Evolutionary conservation across 2,888 invertebrate genomes (phyloP), one percentile per base, ranked within the genome.

Genomic region (Myopa tessellatipennis): DNA sequence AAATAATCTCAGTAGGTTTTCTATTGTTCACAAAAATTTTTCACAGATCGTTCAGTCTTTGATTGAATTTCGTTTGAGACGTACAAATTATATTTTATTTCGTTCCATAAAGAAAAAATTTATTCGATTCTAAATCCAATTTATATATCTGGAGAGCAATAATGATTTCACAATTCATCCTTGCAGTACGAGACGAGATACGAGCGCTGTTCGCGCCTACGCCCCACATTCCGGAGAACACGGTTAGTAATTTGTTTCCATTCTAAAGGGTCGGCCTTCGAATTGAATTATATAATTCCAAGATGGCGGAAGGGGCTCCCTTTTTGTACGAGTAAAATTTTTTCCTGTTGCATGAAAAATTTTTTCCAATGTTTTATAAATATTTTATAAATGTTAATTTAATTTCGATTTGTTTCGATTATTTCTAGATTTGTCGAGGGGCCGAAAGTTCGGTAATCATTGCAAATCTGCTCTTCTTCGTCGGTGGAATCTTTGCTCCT

Each of bases 111-210:
- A 26, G 26, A 67, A 16, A 50, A 76, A 2, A 36, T 18, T 26
- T 26, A 2, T 26, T 26, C 26, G 26, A 2, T 26, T 26, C 26
- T 26, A 26, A 26, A 26, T 26, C 26, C 26, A 26, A 26, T 26
- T 26, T 26, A 26, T 26, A 26, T 26, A 26, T 26, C 26, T 26
- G 26, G 26, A 26, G 26, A 58, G 67, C 18, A 69, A 8, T 61
- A 16, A 79, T 81, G 80, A 74, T 82, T 26, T 58, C 80, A n/a
- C 14, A 69, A 26, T 68, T 81, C 16, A 58, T 82, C 52, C 73
- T 16, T 8, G 76, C 67, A 7, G 26, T 80, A 6, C 77, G 75
- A 45, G 65, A 68, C 26, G 55, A 18, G 10, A 72, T 80, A 38
- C 82, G 79, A 16, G 68, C 76, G 7, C 61, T 82, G 12, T 77